Evolutionary conservation across 1,140 invertebrate genomes (phyloP).

Genomic region (Coelopa frigida): DNA sequence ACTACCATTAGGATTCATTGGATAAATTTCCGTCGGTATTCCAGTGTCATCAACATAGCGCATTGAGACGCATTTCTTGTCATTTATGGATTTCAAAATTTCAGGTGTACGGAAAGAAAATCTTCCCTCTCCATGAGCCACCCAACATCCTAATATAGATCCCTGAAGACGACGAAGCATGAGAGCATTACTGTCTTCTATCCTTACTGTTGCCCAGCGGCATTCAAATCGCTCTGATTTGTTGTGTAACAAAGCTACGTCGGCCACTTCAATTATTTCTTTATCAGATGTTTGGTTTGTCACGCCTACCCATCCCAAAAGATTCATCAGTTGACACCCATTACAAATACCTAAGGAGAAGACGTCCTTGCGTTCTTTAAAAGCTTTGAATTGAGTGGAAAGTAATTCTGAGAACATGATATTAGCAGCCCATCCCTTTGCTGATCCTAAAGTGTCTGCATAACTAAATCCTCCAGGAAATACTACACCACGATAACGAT

Average conservation of each 20-base stretch:
- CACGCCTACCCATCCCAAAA: conserved; percentile 72
- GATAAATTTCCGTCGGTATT: conserved; percentile 70
- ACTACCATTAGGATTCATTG: conserved; percentile 87
- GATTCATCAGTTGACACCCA: conserved; percentile 91
- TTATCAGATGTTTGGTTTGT: conserved; percentile 14
- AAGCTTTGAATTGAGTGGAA: conserved; percentile 62
- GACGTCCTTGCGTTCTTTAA: conserved; percentile 67
- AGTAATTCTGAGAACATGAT: conserved; percentile 67
- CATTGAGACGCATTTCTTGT: conserved; percentile 62
- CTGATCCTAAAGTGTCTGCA: conserved; percentile 93
- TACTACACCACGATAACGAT: conserved; percentile 78
- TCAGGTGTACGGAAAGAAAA: conserved; percentile 53
- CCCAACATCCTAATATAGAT: conserved; percentile 84
- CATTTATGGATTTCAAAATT: conserved; percentile 52
- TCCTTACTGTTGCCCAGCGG: conserved; percentile 77
- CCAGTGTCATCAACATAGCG: conserved; percentile 79
- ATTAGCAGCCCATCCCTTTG: conserved; percentile 94
- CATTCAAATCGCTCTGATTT: conserved; percentile 84
- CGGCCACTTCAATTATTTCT: conserved; percentile 44
- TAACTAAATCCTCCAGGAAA: conserved; percentile 98
- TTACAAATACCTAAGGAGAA: conserved; percentile 97
- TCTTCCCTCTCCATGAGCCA: conserved; percentile 92
- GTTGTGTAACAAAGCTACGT: conserved; percentile 79
- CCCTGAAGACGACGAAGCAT: conserved; percentile 85
- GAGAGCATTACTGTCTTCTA: conserved; percentile 62